Base-by-base conservation (phyloP, 1,140 invertebrate species). In the Medauroidea extradentata region DNA sequence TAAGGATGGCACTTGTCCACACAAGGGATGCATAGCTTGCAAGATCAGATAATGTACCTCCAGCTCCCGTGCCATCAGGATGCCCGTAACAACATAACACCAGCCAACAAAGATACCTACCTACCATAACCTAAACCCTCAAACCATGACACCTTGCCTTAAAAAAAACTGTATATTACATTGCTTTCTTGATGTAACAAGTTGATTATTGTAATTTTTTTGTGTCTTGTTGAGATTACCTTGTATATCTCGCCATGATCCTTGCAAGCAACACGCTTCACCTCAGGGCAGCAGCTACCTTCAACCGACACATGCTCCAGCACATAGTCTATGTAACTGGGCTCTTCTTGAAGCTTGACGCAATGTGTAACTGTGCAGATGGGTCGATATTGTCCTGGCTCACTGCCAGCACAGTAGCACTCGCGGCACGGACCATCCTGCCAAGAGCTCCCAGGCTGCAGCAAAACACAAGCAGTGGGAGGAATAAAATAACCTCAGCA, bases 361-460 rank as follows among this genome's bases (percentile, higher is more conserved):
- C 61, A 62, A n/a, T 23, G 24, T 46, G 34, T 25, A 1, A 27
- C 24, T 5, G 24, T 48, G 25, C 61, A 62, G 43, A 65, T 23
- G 7, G 42, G 39, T 14, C 54, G 25, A 41, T 51, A 52, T 18
- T 55, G 62, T 23, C 63, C 64, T n/a, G 63, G 65, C 25, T 68
- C 53, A 0, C 64, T 59, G 34, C 66, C 46, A 53, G 73, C 71
- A 67, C 86, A 89, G 18, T 73, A 70, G 65, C 88, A 89, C 3
- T 73, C 72, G 14, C 80, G 79, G 61, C 87, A 90, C 2, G 84
- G 82, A 1, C 86, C 87, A 66, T 89, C 86, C 59, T 78, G 63
- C 87, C 87, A 89, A 1, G 70, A 78, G 13, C 82, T 78, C 27
- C 84, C 82, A 44, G 64, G 58, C 65, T 73, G 43, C 16, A 11